phyloP scores from a whole-genome alignment of 2,113 vertebrate genomes.

The Columba janthina region DNA sequence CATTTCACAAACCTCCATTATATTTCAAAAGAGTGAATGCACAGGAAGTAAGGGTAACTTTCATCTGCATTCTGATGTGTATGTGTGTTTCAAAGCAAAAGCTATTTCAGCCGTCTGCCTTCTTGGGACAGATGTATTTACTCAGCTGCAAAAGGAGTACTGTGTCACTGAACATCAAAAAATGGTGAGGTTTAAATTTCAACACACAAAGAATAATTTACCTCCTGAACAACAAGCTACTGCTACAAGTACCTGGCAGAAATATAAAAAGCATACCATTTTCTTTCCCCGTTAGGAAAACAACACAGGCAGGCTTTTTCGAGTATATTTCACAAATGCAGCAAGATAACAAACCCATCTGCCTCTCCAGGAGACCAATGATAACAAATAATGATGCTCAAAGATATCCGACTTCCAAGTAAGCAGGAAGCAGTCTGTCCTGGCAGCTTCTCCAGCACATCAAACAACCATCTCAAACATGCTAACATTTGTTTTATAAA shows the following conservation, averaged over 20 bases:
- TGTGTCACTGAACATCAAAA: constrained; percentile 4
- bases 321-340: not conserved
- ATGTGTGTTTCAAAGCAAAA: constrained; percentile 16
- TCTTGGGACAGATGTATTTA: constrained; percentile 44
- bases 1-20: not conserved
- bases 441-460: not conserved
- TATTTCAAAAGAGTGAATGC: not conserved
- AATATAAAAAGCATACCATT: not conserved
- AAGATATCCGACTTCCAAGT: not conserved
- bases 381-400: not conserved
- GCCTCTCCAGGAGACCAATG: not conserved
- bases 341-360: not conserved
- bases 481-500: not conserved
- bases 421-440: not conserved
- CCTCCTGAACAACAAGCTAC: not conserved
- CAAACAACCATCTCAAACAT: not conserved
- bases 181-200: constrained; percentile 20
- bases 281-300: not conserved
- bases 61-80: constrained; percentile 20
- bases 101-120: constrained; percentile 29
- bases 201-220: constrained; percentile 9
- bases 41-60: not conserved
- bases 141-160: constrained; percentile 44
- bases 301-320: not conserved
- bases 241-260: not conserved